Evolutionary conservation across 2,888 invertebrate species (phyloP).

Genomic region (Encarsia formosa): DNA sequence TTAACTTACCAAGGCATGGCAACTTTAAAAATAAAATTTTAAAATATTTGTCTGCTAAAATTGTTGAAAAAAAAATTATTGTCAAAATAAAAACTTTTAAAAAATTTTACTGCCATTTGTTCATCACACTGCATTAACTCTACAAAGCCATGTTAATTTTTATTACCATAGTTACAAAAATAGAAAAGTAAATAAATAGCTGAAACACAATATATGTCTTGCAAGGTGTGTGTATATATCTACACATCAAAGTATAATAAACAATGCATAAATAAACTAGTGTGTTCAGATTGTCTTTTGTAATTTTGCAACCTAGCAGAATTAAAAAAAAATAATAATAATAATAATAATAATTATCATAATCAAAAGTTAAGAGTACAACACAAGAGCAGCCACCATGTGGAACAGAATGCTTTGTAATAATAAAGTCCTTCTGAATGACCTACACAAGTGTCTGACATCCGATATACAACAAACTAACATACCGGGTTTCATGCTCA

Average conservation of each 20-base stretch:
- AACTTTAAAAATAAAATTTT: slow-evolving; percentile 16
- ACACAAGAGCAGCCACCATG: slow-evolving; percentile 19
- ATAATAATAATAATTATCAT: slow-evolving; percentile 9
- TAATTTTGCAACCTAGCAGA: no score
- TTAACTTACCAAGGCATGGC: slow-evolving; percentile 40
- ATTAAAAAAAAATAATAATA: no score
- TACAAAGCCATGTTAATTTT: slow-evolving; percentile 3
- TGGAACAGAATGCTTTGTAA: slow-evolving; percentile 25
- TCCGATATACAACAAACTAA: slow-evolving; percentile 36
- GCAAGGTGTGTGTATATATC: no score
- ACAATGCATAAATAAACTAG: slow-evolving; percentile 1
- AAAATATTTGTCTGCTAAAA: slow-evolving; percentile 3
- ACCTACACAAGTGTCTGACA: slow-evolving; percentile 36
- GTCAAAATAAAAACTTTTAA: background rate
- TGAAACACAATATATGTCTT: no score
- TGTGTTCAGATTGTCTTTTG: slow-evolving; percentile 15
- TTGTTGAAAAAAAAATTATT: background rate
- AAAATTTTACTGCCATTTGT: slow-evolving; percentile 14
- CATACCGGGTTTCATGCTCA: slow-evolving; percentile 41
- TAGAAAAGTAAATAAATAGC: slow-evolving; percentile 11
- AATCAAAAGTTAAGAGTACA: slow-evolving; percentile 20
- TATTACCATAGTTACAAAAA: slow-evolving; percentile 19
- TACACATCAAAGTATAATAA: background rate
- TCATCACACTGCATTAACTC: background rate
- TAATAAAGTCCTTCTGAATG: slow-evolving; percentile 29